Evolutionary conservation across 2,888 invertebrate genomes (phyloP), one percentile per base, ranked within the genome.

Genomic region (Proisotoma minuta): DNA sequence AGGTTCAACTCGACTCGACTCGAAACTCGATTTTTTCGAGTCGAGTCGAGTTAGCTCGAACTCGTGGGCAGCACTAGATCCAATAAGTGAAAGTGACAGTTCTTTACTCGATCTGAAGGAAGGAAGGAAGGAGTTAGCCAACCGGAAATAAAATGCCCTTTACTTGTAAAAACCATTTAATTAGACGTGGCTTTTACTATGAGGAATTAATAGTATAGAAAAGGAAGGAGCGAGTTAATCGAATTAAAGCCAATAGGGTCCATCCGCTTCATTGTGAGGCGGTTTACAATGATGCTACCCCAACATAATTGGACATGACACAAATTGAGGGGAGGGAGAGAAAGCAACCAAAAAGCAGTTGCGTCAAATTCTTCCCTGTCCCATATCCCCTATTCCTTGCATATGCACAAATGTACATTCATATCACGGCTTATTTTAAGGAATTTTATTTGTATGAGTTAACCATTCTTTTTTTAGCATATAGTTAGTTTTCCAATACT

Each of bases 251-350:
- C 73, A 71, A 71, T 71, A 70, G 68, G 69, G 69, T 70, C 67
- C 66, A 65, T 62, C 65, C 64, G n/a, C n/a, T n/a, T n/a, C n/a
- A n/a, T n/a, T n/a, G n/a, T n/a, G 60, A 70, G 70, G 73, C 70
- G 71, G 73, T 72, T 71, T 73, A 65, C 66, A 68, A 70, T 73
- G 71, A 72, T 61, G 59, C 63, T 62, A 65, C 62, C 71, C 69
- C 60, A 68, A 65, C 68, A 68, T 73, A 73, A 73, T 73, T 73
- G 73, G 73, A 68, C 64, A 63, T 70, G 73, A 73, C 71, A 69
- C 57, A 65, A 65, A 63, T 65, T 65, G 65, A 62, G 61, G 65
- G 68, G 68, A 68, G 68, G 68, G 68, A 47, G 52, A 29, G 34
- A 34, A 34, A 34, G 15, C 15, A 34, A 8, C 27, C 18, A 4